These are phyloP conservation scores for Poeciliopsis gracilis DNA, from an alignment of 2,797 vertebrate species.

Conservation along the genomic window DNA sequence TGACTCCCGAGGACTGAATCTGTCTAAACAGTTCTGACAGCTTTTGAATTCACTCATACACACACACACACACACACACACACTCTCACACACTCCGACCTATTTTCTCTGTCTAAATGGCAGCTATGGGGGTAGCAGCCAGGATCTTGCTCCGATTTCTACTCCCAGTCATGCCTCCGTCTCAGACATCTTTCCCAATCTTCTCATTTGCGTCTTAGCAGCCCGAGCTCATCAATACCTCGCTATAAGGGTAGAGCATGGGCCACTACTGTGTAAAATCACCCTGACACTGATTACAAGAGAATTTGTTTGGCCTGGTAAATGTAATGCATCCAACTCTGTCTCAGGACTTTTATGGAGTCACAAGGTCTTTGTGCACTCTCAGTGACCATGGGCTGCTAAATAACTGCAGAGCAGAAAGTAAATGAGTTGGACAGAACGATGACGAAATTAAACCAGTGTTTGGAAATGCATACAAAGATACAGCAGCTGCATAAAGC, in stretches of 20 bases:
- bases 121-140: slow-evolving; percentile 25
- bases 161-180: slow-evolving; percentile 45
- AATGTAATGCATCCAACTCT: slow-evolving; percentile 63
- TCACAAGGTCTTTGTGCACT: slow-evolving; percentile 67
- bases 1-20: slow-evolving; percentile 62
- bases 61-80: slow-evolving; percentile 11
- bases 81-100: slow-evolving; percentile 45
- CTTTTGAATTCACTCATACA: slow-evolving; percentile 50
- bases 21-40: slow-evolving; percentile 72
- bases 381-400: slow-evolving; percentile 60
- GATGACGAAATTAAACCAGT: slow-evolving; percentile 59
- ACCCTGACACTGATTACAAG: slow-evolving; percentile 72
- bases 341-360: slow-evolving; percentile 63
- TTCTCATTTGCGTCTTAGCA: slow-evolving; percentile 51
- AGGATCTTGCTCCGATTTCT: slow-evolving; percentile 32
- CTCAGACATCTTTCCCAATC: slow-evolving; percentile 45
- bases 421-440: slow-evolving; percentile 61
- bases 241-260: slow-evolving; percentile 37
- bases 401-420: slow-evolving; percentile 65
- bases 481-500: slow-evolving; percentile 44
- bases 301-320: slow-evolving; percentile 58
- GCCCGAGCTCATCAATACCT: slow-evolving; percentile 51
- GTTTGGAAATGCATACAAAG: slow-evolving; percentile 52
- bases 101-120: slow-evolving; percentile 60
- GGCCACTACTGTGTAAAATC: slow-evolving; percentile 61